A percentile compares a stretch with the other conserved stretches of the same genome.
Evolutionary conservation across 1,140 invertebrate species (phyloP).

Genomic region (Orius insidiosus): DNA sequence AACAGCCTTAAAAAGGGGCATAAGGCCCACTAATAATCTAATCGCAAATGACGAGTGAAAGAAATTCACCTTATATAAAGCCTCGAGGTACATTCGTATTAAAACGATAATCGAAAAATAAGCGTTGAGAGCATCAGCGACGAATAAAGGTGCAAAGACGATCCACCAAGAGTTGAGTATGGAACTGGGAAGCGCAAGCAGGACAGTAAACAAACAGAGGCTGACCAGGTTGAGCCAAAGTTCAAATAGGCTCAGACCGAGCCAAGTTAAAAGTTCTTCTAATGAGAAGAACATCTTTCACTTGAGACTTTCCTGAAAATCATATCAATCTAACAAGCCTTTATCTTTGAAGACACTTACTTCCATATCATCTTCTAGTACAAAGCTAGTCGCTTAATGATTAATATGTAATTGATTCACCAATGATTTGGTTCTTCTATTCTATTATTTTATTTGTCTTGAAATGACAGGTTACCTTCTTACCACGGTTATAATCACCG

Average conservation of each 20-base stretch:
- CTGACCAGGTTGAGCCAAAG: conserved; percentile 76
- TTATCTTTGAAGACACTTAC: too few relatives aligned
- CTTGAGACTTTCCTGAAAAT: too few relatives aligned
- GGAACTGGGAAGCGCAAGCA: conserved; percentile 46
- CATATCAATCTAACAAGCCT: too few relatives aligned
- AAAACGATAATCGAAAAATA: conserved; percentile 91
- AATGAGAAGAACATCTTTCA: conserved; percentile 70
- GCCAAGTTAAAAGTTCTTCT: conserved; percentile 77
- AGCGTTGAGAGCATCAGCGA: conserved; percentile 75
- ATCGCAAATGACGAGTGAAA: conserved; percentile 9
- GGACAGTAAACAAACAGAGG: conserved; percentile 63
- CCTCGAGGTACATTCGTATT: conserved; percentile 75
- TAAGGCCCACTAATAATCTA: neutral
- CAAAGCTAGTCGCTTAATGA: too few relatives aligned
- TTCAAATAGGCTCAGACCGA: conserved; percentile 84
- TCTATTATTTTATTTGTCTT: too few relatives aligned
- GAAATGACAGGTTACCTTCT: too few relatives aligned
- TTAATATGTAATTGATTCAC: too few relatives aligned
- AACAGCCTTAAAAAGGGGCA: neutral
- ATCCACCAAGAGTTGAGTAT: conserved; percentile 50
- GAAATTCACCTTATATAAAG: conserved; percentile 40
- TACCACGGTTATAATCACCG: too few relatives aligned
- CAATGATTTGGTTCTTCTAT: too few relatives aligned
- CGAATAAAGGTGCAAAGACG: conserved; percentile 77
- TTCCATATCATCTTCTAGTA: too few relatives aligned